A percentile compares a stretch with the other conserved stretches of the same genome.
Evolutionary conservation across 2,888 invertebrate genomes (phyloP).

Genomic region (Drosophila formosana): DNA sequence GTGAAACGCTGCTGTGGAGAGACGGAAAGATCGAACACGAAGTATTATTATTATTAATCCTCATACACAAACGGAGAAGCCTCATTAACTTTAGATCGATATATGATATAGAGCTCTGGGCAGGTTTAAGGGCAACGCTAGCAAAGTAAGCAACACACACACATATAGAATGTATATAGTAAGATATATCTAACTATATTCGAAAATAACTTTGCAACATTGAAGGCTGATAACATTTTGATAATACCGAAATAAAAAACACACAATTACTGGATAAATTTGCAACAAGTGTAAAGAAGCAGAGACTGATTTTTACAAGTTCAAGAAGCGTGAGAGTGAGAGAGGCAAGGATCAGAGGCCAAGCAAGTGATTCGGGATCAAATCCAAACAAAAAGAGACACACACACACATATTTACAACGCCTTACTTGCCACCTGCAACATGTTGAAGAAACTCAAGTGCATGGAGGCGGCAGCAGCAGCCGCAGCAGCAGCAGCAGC

Average conservation of each 20-base stretch:
- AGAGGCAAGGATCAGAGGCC: constrained; percentile 47
- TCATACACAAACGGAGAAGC: constrained; percentile 36
- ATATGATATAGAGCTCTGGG: constrained; percentile 51
- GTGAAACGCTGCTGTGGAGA: constrained; percentile 56
- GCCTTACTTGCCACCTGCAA: constrained; percentile 40
- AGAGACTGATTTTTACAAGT: constrained; percentile 81
- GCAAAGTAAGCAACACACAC: constrained; percentile 54
- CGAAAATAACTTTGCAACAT: constrained; percentile 74
- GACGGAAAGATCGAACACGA: constrained; percentile 40
- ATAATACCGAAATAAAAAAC: constrained; percentile 57
- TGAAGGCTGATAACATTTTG: constrained; percentile 79
- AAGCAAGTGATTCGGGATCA: constrained; percentile 74
- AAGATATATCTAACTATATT: constrained; percentile 19
- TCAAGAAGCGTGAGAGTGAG: constrained; percentile 18
- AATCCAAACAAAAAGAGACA: constrained; percentile 64
- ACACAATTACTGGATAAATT: constrained; percentile 46
- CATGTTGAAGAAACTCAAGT: constrained; percentile 84
- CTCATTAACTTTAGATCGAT: constrained; percentile 41
- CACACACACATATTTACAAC: constrained; percentile 22
- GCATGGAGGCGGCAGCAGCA: constrained; percentile 74
- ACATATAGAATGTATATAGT: constrained; percentile 23
- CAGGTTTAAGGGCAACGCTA: constrained; percentile 82
- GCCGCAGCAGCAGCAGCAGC: constrained; percentile 45
- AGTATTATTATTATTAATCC: constrained; percentile 67
- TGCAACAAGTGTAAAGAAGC: constrained; percentile 76